Evolutionary conservation across 2,113 vertebrate species (phyloP), one percentile per base, ranked within the genome.

Genomic region (Guaruba guarouba): DNA sequence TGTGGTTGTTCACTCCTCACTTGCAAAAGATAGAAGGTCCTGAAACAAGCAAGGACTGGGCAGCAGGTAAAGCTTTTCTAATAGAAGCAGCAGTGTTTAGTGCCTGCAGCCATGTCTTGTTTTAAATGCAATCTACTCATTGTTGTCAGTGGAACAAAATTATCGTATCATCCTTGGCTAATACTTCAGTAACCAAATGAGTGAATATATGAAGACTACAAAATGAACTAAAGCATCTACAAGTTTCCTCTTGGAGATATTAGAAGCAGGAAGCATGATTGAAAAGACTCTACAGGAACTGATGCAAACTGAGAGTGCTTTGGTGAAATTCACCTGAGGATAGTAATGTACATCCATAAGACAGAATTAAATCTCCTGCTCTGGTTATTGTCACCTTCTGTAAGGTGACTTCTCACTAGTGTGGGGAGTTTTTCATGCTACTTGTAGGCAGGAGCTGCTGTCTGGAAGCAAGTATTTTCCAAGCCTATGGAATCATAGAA

Each of bases 71-170:
- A 73, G 39, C 19, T 39, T 61, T 73, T 39, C 75, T 46, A 23
- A 28, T 9, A 55, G 75, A 39, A 81, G 20, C 59, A 78, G 59
- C 74, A 81, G 39, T 2, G 0, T 59, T 59, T 69, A 33, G 39
- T 69, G 70, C 90, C 87, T 82, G 70, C 54, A 90, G 83, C 59
- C 19, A 24, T 27, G 39, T 82, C 79, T 85, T 85, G 44, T 35
- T 88, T 84, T 85, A 77, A 84, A 64, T 73, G 69, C 57, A 51
- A 64, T 78, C 86, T 77, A 13, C 29, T 82, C 39, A 18, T 64
- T 81, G 61, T 85, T 92, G 69, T 84, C 80, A 64, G 69, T 77
- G 61, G 83, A 92, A 74, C 79, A 82, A 82, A 92, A 91, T 92
- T 88, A 78, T 63, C 48, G 5, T 69, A 61, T 78, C 43, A 55